Evolutionary conservation across 2,797 vertebrate species (phyloP).

Genomic region (Hozukius guyotensis): DNA sequence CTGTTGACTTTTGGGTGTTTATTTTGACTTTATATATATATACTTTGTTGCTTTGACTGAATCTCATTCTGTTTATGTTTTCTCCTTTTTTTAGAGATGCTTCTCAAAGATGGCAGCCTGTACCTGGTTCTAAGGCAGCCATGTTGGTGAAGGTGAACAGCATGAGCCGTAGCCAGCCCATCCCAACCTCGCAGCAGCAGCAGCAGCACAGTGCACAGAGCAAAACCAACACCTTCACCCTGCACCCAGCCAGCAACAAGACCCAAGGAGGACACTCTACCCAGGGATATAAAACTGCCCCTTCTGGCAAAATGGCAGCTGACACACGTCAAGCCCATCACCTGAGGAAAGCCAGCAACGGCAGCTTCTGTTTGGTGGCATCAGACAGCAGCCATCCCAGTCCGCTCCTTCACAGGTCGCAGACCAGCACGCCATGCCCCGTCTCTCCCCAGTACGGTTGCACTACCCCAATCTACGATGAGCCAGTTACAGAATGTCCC

Average conservation of each 20-base stretch:
- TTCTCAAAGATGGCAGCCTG: constrained; percentile 88
- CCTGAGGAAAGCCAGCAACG: constrained; percentile 88
- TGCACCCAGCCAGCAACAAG: constrained; percentile 73
- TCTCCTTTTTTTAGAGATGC: constrained; percentile 72
- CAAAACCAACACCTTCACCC: constrained; percentile 75
- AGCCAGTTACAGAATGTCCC: constrained; percentile 86
- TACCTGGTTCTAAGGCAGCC: constrained; percentile 89
- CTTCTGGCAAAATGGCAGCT: constrained; percentile 67
- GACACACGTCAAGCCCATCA: constrained; percentile 87
- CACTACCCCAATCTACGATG: constrained; percentile 86
- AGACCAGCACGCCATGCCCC: constrained; percentile 82
- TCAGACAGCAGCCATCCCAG: constrained; percentile 75
- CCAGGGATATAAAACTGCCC: constrained; percentile 77
- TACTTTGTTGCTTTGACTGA: not conserved
- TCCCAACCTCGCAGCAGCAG: constrained; percentile 54
- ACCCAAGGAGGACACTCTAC: constrained; percentile 75
- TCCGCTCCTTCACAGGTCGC: constrained; percentile 77
- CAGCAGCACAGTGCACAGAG: constrained; percentile 66
- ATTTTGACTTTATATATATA: not conserved
- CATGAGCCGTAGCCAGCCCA: constrained; percentile 78
- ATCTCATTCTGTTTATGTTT: constrained; percentile 12
- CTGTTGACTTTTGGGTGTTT: not conserved
- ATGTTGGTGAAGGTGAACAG: constrained; percentile 93
- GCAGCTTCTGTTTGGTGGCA: constrained; percentile 87
- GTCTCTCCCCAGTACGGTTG: constrained; percentile 86